Conservation (phyloP, 2,113 vertebrate genomes). For the Pelusios castaneus region DNA sequence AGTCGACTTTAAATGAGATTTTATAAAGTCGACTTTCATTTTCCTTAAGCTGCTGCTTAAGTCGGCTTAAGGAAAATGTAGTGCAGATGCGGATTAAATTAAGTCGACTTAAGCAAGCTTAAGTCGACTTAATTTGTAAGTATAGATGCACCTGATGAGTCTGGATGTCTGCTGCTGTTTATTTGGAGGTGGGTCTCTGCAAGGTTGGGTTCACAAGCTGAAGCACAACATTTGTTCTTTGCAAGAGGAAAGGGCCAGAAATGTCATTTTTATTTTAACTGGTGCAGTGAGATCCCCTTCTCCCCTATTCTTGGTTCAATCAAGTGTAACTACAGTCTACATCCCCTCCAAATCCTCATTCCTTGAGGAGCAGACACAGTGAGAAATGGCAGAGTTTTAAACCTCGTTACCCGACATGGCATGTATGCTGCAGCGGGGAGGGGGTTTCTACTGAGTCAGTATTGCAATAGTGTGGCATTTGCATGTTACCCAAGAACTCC, state of each 20-base stretch:
- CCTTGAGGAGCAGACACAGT: neutral
- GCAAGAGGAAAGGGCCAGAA: neutral
- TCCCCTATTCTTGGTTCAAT: neutral
- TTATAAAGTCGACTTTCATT: too few species aligned
- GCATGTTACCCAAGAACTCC: neutral
- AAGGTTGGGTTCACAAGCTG: neutral
- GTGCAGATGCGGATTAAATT: too few species aligned
- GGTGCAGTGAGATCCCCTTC: neutral
- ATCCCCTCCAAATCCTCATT: neutral
- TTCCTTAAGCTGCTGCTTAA: too few species aligned
- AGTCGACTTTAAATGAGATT: too few species aligned
- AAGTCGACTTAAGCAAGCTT: too few species aligned
- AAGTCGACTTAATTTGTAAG: too few species aligned
- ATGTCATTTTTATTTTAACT: neutral
- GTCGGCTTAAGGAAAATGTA: too few species aligned
- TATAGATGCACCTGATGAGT: too few species aligned
- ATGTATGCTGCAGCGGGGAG: neutral
- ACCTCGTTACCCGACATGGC: neutral
- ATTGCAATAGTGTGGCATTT: neutral
- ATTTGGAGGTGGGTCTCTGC: neutral
- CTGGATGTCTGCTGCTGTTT: neutral
- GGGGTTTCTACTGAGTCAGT: neutral
- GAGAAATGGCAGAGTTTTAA: neutral
- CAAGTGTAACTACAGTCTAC: neutral
- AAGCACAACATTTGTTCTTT: neutral